Conservation (phyloP, 1,140 invertebrate species). For the Charaxes varanes region DNA sequence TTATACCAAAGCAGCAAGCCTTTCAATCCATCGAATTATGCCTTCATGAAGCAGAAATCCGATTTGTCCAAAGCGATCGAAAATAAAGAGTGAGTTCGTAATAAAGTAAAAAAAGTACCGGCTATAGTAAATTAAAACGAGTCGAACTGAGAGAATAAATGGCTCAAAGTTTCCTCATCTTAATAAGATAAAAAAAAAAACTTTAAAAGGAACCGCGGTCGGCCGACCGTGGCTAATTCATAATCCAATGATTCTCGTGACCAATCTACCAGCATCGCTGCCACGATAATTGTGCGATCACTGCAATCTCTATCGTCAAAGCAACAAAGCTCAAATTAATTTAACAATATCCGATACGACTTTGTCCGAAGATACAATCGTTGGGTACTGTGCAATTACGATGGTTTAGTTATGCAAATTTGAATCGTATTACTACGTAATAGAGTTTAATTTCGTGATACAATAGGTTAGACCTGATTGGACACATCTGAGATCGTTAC, state of each 20-base stretch:
- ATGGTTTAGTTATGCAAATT: slow-evolving; percentile 5
- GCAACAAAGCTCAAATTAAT: slow-evolving; percentile 12
- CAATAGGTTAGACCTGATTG: slow-evolving; percentile 1
- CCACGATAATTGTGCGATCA: slow-evolving; percentile 2
- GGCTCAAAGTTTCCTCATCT: slow-evolving; percentile 7
- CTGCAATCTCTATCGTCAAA: neutral
- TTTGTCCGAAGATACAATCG: slow-evolving; percentile 1
- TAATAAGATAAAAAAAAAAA: slow-evolving; percentile 9
- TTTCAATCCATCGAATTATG: no score
- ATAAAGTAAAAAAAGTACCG: no score
- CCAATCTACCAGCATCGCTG: slow-evolving; percentile 9
- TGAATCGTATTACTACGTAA: slow-evolving; percentile 10
- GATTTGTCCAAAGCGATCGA: no score
- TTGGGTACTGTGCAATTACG: slow-evolving; percentile 13
- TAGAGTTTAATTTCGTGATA: slow-evolving; percentile 10
- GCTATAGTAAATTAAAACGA: slow-evolving; percentile 17
- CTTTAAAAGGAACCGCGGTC: slow-evolving; percentile 5
- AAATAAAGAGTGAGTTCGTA: no score
- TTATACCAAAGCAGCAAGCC: no score
- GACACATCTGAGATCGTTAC: slow-evolving; percentile 4
- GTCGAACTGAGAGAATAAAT: slow-evolving; percentile 9
- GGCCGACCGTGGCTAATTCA: slow-evolving; percentile 27
- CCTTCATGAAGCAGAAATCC: no score
- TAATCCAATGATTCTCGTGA: slow-evolving; percentile 26
- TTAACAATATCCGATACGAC: neutral